A percentile compares a stretch with the other conserved stretches of the same genome.
Evolutionary conservation across 2,113 vertebrate genomes (phyloP).

Genomic region (Tychaedon coryphoeus): DNA sequence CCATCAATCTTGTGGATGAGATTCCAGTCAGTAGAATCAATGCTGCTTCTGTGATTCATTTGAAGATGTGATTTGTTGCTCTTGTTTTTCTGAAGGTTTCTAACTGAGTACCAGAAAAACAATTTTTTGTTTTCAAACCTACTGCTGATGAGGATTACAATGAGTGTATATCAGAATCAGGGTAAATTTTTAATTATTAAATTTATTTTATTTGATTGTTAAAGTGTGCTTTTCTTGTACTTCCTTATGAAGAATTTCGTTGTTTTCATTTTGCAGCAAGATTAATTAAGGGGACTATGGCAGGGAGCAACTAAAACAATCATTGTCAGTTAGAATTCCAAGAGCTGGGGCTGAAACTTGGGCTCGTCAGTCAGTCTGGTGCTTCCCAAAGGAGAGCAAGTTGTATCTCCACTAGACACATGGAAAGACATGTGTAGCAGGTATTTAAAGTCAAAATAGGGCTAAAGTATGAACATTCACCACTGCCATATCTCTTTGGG

Average conservation of each 20-base stretch:
- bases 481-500: background rate
- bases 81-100: background rate
- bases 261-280: background rate
- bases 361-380: background rate
- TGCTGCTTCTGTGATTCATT: background rate
- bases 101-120: background rate
- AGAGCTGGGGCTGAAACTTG: background rate
- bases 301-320: background rate
- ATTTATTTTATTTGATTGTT: background rate
- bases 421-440: background rate
- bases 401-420: fast-evolving
- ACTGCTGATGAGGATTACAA: background rate
- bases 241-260: background rate
- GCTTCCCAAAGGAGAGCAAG: background rate
- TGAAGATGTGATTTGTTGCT: background rate
- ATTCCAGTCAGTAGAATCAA: background rate
- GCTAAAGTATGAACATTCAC: background rate
- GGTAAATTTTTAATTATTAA: background rate
- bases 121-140: background rate
- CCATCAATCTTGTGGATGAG: background rate
- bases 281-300: background rate
- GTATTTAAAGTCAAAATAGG: background rate
- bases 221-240: background rate
- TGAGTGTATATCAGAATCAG: background rate
- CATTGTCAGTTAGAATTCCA: background rate